Evolutionary conservation across 2,113 vertebrate genomes (phyloP).

Genomic region (Synodontis membranacea): DNA sequence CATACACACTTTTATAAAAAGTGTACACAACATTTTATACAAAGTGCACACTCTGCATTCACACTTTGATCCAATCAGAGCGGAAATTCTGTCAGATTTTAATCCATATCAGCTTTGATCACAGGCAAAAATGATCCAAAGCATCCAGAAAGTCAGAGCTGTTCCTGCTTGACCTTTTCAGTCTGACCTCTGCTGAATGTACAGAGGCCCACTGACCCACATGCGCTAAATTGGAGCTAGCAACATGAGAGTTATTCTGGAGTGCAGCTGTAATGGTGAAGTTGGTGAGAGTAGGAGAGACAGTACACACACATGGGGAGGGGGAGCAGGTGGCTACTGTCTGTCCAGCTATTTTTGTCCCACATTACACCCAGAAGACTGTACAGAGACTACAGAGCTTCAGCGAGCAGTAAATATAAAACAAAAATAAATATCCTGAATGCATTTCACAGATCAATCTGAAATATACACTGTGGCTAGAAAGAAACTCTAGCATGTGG

Average conservation of each 20-base stretch:
- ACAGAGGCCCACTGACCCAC: constrained; percentile 29
- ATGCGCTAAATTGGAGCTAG: background rate
- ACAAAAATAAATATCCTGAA: background rate
- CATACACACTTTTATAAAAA: background rate
- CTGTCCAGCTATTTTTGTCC: constrained; percentile 57
- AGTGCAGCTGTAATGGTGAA: background rate
- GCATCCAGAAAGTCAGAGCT: background rate
- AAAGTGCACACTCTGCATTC: background rate
- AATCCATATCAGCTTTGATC: background rate
- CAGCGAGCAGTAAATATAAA: background rate
- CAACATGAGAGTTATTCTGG: constrained; percentile 3
- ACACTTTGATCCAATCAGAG: background rate
- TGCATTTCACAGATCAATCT: background rate
- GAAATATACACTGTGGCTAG: background rate
- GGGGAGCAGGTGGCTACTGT: constrained; percentile 61
- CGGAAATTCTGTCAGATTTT: too few relatives aligned
- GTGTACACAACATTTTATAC: background rate
- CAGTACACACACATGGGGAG: background rate
- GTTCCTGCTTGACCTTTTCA: constrained; percentile 32
- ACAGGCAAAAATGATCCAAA: background rate
- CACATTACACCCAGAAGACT: constrained; percentile 36
- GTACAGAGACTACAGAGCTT: background rate
- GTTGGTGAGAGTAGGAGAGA: background rate
- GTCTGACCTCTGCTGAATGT: background rate
- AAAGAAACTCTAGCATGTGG: background rate